These are phyloP conservation scores for Chaenogobius annularis DNA, from an alignment of 2,113 vertebrate species.

Conservation along the genomic window DNA sequence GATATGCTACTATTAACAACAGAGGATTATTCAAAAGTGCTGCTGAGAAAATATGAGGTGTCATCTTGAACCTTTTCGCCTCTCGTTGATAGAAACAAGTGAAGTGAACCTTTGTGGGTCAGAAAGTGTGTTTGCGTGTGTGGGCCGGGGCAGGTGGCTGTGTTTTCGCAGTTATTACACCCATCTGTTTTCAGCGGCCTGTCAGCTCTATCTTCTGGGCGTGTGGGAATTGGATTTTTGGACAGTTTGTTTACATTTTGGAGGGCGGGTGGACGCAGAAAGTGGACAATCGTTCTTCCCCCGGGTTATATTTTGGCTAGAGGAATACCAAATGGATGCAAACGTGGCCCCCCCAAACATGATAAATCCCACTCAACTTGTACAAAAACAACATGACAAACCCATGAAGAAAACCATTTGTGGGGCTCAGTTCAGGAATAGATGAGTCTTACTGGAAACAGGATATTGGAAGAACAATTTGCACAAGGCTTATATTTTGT, in stretches of 20 bases:
- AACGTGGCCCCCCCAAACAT: neutral
- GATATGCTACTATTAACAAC: no score
- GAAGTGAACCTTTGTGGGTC: neutral
- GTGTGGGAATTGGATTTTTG: neutral
- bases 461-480: no score
- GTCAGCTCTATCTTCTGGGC: neutral
- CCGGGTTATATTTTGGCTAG: neutral
- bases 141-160: neutral
- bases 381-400: neutral
- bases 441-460: neutral
- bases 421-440: neutral
- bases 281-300: neutral
- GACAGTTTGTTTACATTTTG: neutral
- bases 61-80: neutral
- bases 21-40: no score
- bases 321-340: neutral
- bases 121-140: neutral
- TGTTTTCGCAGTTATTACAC: neutral
- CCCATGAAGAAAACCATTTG: neutral
- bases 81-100: neutral
- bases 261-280: neutral
- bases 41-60: neutral
- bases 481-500: no score
- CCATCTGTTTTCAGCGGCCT: neutral
- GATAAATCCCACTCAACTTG: neutral